phyloP scores from a whole-genome alignment of 2,888 invertebrate genomes.

The Rhingia rostrata region DNA sequence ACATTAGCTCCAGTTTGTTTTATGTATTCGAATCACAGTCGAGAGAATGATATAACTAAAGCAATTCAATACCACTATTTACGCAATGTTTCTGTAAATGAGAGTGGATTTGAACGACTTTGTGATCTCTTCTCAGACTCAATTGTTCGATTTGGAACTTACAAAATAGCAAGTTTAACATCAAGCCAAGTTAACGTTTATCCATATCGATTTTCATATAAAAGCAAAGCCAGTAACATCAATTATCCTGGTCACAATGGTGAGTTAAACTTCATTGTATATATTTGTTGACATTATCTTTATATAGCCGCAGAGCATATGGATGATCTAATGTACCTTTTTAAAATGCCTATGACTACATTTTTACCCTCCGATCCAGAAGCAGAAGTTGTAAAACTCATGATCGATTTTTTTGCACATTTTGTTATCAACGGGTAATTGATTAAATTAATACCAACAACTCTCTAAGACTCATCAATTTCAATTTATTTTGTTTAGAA shows the following conservation, averaged over 20 bases:
- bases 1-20: constrained; percentile 84
- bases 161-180: constrained; percentile 83
- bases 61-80: constrained; percentile 68
- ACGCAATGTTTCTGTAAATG: constrained; percentile 25
- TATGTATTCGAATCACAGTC: constrained; percentile 81
- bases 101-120: constrained; percentile 61
- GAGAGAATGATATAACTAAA: constrained; percentile 42
- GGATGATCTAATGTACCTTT: constrained; percentile 84
- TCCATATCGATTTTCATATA: constrained; percentile 84
- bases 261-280: constrained; percentile 15
- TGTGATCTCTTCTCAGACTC: constrained; percentile 84
- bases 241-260: constrained; percentile 74
- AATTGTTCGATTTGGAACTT: constrained; percentile 83
- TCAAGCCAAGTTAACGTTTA: constrained; percentile 82
- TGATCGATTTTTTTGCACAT: constrained; percentile 83
- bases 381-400: constrained; percentile 81
- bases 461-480: neutral
- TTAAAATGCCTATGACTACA: constrained; percentile 79
- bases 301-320: constrained; percentile 82
- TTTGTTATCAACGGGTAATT: constrained; percentile 83
- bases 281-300: constrained; percentile 10
- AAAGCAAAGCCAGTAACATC: constrained; percentile 83
- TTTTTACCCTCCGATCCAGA: constrained; percentile 82
- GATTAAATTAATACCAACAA: constrained; percentile 25
- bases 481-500: constrained; percentile 21